Evolutionary conservation across 2,888 invertebrate genomes (phyloP), one percentile per base, ranked within the genome.

Genomic region (Mythimna ferrago): DNA sequence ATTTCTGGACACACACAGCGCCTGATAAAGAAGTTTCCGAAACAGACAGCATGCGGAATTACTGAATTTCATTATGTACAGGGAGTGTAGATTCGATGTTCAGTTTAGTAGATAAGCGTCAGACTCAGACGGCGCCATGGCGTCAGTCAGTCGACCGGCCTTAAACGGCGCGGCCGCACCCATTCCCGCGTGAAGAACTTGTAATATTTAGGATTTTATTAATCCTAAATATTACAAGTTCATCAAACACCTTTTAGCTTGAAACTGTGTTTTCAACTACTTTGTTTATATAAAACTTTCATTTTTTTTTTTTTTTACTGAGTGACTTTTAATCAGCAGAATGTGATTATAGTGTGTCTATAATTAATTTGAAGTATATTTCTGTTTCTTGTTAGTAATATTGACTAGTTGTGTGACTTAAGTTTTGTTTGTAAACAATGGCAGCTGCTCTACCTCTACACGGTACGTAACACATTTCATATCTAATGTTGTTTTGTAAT

Each of bases 341-440:
- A 48, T 48, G 16, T 48, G 48, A 16, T 16, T 44, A 3, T 19
- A 48, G 16, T 48, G 48, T 48, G 2, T 53, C 9, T 53, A 53
- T 26, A 54, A n/a, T 9, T 56, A 48, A 19, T 48, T 16, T 19
- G 16, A 48, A 56, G 5, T 53, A 2, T 14, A 2, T 51, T 41
- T 32, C 2, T 10, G 10, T 57, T 26, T 57, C 21, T 14, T 2
- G 3, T n/a, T 6, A 26, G 19, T 6, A 35, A 0, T 38, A 51
- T 16, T 6, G n/a, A 38, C 14, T n/a, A 35, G 51, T 32, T 10
- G 19, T 48, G 63, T 26, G 56, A 26, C 19, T 11, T 53, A 66
- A 44, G 7, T 1, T 26, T 56, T 56, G 16, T 44, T 66, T 58
- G 35, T 66, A 53, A 60, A 60, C 53, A 60, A 74, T 73, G 73